A percentile compares a stretch with the other conserved stretches of the same genome.
Evolutionary conservation across 2,113 vertebrate genomes (phyloP).

Genomic region (Paracanthobrama guichenoti): DNA sequence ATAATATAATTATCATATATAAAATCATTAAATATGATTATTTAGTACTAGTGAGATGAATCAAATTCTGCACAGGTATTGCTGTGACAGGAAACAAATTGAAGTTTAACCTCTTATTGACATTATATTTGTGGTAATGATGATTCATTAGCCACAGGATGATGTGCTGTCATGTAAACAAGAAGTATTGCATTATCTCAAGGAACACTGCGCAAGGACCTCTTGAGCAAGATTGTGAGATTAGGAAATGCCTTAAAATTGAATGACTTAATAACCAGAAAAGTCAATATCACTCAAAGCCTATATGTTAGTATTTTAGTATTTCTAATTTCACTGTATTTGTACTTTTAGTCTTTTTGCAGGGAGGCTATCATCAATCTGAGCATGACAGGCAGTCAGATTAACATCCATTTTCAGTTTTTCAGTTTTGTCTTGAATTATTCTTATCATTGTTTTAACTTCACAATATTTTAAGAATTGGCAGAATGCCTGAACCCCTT

Average conservation of each 20-base stretch:
- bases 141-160: constrained; percentile 12
- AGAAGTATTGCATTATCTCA: background rate
- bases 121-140: background rate
- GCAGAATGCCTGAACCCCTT: background rate
- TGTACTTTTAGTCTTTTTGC: background rate
- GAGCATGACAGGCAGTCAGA: background rate
- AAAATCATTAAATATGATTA: too few relatives aligned
- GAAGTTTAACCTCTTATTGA: background rate
- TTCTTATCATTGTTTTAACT: background rate
- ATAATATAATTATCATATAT: too few relatives aligned
- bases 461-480: background rate
- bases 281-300: background rate
- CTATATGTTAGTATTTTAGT: background rate
- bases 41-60: background rate
- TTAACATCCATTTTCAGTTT: background rate
- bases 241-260: constrained; percentile 2
- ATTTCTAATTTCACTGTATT: background rate
- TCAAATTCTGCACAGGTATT: background rate
- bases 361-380: background rate
- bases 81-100: background rate
- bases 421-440: background rate
- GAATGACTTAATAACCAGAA: background rate
- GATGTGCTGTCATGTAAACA: background rate
- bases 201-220: background rate
- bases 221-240: background rate